Conservation (phyloP, 2,888 invertebrate species). For the Pantelozetes paolii region DNA sequence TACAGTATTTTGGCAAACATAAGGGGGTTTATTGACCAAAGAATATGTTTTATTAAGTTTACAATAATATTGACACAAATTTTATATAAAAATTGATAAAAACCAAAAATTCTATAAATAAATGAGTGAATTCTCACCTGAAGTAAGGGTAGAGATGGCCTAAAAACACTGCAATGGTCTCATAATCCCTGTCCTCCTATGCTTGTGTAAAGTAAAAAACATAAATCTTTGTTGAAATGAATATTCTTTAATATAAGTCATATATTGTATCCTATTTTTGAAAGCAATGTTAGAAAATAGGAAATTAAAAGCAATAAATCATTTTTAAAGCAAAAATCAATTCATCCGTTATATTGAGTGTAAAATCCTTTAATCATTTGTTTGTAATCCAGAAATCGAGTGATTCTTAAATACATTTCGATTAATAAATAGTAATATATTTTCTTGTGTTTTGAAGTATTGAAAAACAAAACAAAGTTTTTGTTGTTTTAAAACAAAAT, state of each 20-base stretch:
- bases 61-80: too few relatives aligned
- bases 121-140: too few relatives aligned
- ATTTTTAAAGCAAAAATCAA: background rate
- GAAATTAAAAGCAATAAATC: constrained; percentile 23
- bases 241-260: background rate
- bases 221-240: background rate
- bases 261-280: background rate
- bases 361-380: constrained; percentile 7
- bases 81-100: too few relatives aligned
- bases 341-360: constrained; percentile 11
- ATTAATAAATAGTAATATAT: background rate
- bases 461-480: too few relatives aligned
- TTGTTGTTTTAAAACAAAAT: constrained; percentile 13
- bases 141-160: too few relatives aligned
- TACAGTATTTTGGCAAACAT: too few relatives aligned
- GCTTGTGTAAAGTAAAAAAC: background rate
- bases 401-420: background rate
- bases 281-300: background rate
- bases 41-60: too few relatives aligned
- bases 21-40: too few relatives aligned
- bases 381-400: background rate
- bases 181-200: background rate
- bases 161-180: too few relatives aligned
- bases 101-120: too few relatives aligned
- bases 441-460: background rate